Conservation (phyloP, 2,888 invertebrate species). For the Drosophila anomalata region DNA sequence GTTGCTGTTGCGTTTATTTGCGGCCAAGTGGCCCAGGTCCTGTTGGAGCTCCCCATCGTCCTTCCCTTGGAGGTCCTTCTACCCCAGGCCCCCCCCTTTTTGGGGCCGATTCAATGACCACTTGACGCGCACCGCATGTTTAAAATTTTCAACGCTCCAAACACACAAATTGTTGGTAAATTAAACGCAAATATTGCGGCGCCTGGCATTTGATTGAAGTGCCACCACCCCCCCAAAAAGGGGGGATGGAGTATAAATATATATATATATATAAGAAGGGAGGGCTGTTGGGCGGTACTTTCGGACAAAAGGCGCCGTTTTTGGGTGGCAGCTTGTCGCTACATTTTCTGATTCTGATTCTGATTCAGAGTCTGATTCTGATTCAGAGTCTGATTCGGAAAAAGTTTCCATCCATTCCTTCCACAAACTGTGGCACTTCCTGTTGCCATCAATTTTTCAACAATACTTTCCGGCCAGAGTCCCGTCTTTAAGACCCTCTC, state of each 20-base stretch:
- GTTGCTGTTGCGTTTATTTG: constrained; percentile 18
- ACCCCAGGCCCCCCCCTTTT: not conserved
- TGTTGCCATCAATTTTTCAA: constrained; percentile 34
- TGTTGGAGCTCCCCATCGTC: not conserved
- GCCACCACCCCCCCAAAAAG: not conserved
- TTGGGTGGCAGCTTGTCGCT: constrained; percentile 44
- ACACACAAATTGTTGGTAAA: constrained; percentile 62
- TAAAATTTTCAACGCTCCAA: constrained; percentile 51
- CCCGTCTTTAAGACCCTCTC: constrained; percentile 31
- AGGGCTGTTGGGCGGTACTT: constrained; percentile 2
- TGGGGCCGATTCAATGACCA: constrained; percentile 40
- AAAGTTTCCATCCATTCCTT: constrained; percentile 1
- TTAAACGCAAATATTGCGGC: constrained; percentile 51
- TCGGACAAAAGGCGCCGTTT: constrained; percentile 38
- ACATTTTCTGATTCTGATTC: constrained; percentile 28
- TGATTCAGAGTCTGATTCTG: constrained; percentile 1
- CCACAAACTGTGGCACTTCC: constrained; percentile 11
- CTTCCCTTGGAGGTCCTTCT: not conserved
- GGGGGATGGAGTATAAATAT: not conserved
- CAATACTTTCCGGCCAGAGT: constrained; percentile 7
- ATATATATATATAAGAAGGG: not conserved
- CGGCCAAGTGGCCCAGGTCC: constrained; percentile 2
- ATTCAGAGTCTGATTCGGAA: constrained; percentile 11
- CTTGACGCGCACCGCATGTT: constrained; percentile 57
- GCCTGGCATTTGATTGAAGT: constrained; percentile 8